Base-by-base conservation (phyloP, 2,113 vertebrate genomes). In the Poicephalus gulielmi region DNA sequence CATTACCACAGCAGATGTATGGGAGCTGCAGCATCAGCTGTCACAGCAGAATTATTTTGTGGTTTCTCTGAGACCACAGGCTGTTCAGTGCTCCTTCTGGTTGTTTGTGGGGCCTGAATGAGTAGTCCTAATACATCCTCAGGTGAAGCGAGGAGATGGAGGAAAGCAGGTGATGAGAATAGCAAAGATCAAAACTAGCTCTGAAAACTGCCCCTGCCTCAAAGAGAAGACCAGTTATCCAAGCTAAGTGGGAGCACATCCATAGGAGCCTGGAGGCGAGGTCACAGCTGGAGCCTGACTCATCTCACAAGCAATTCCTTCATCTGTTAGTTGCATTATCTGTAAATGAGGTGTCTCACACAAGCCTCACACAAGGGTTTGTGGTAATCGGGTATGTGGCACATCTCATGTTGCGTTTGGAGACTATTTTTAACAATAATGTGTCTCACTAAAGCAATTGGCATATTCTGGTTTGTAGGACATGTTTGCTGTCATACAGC, bases 341-440 rank as follows among this genome's bases (percentile, higher is more conserved):
- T 70, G 22, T 63, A 78, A 69, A 74, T 19, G 31, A 88, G 35
- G 5, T 73, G 12, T 31, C 68, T 77, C 6, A 0, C 33, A 53
- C 33, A 63, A 82, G 44, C 53, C 39, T 94, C 41, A 67, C 0
- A 0, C 16, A 2, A 1, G 33, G 16, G 14, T 50, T 83, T 81
- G 63, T 63, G 23, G 25, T 52, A 92, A 53, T 53, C 59, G 70
- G 37, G 52, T 75, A 7, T 31, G 11, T 37, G 44, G 37, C 7
- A 71, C 33, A 27, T 49, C 62, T 82, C 47, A 31, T 9, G 20
- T 35, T 77, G 46, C 35, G 67, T 74, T 86, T 75, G 43, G 83
- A 64, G 60, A 43, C 39, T 60, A 23, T 49, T 70, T 83, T 75
- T 75, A 81, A 43, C 46, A 88, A 19, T 55, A 35, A 77, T 14